Evolutionary conservation across 2,888 invertebrate genomes (phyloP).

Genomic region (Pharmacophagus antenor): DNA sequence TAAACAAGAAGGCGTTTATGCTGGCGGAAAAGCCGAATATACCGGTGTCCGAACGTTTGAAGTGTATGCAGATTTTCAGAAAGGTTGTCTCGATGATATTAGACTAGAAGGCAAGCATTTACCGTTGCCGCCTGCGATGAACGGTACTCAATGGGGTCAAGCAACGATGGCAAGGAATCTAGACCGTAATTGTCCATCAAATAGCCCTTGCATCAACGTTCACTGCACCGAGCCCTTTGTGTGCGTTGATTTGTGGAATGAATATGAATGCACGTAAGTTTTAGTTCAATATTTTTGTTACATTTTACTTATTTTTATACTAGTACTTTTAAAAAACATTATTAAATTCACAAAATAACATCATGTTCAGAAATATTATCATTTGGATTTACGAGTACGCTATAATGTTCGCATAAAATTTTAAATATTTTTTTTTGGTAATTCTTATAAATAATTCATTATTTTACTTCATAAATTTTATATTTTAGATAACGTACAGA

Average conservation of each 20-base stretch:
- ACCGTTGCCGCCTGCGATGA: conserved; percentile 96
- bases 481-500: background rate
- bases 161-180: conserved; percentile 96
- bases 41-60: conserved; percentile 96
- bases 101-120: conserved; percentile 96
- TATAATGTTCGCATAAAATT: too few species aligned
- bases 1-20: conserved; percentile 96
- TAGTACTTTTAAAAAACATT: too few species aligned
- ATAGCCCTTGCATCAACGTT: conserved; percentile 96
- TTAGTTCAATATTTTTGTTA: conserved; percentile 9
- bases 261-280: conserved; percentile 98
- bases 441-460: too few species aligned
- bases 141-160: conserved; percentile 97
- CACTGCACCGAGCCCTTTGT: conserved; percentile 96
- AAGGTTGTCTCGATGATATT: conserved; percentile 87
- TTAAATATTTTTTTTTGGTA: too few species aligned
- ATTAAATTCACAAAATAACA: too few species aligned
- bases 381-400: too few species aligned
- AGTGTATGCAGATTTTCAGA: conserved; percentile 96
- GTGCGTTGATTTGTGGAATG: conserved; percentile 98
- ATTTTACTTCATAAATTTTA: background rate
- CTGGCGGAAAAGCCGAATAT: conserved; percentile 97
- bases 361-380: too few species aligned
- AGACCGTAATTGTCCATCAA: conserved; percentile 95
- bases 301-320: too few species aligned